Base-by-base conservation (phyloP, 2,113 vertebrate genomes). In the Sula dactylatra region DNA sequence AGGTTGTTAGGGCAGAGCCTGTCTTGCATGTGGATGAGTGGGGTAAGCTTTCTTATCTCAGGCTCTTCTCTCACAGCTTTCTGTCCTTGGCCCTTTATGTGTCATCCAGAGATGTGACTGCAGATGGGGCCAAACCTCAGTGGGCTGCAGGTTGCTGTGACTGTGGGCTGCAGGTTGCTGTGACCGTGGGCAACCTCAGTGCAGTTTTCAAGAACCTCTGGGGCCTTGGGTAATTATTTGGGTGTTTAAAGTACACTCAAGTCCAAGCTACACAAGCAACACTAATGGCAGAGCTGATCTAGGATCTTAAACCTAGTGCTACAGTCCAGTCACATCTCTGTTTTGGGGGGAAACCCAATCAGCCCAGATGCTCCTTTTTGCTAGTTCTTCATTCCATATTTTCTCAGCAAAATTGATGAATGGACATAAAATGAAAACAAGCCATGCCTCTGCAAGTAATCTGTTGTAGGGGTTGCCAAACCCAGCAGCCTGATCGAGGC, bases 401-500 rank as follows among this genome's bases (percentile, higher is more conserved):
- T 73, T 69, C 56, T 77, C 47, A 69, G n/a, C 22, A 91, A 94
- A 86, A 64, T 5, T 50, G 24, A n/a, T 49, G 15, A 91, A 86
- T 17, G 15, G 17, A 52, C 20, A 62, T 32, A 45, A 85, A 88
- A 64, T 16, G 9, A 59, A 90, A 47, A 32, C 20, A 67, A 79
- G 40, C 7, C n/a, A 55, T 40, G 11, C 21, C 16, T 61, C 78
- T 77, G 20, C 27, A 66, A 82, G 20, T 34, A 62, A 44, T 52
- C 45, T 62, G 2, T 15, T 74, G 50, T 34, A 49, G 34, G 31
- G 36, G 10, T 12, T 93, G 50, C 40, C 59, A 69, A 69, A 69
- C 11, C 17, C n/a, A 77, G 55, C 34, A 91, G 49, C 5, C 13
- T 74, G 44, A 10, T 13, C 0, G 0, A 83, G 56, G 31, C 0